Base-by-base conservation (phyloP, 1,140 invertebrate genomes). In the Camponotus floridanus region DNA sequence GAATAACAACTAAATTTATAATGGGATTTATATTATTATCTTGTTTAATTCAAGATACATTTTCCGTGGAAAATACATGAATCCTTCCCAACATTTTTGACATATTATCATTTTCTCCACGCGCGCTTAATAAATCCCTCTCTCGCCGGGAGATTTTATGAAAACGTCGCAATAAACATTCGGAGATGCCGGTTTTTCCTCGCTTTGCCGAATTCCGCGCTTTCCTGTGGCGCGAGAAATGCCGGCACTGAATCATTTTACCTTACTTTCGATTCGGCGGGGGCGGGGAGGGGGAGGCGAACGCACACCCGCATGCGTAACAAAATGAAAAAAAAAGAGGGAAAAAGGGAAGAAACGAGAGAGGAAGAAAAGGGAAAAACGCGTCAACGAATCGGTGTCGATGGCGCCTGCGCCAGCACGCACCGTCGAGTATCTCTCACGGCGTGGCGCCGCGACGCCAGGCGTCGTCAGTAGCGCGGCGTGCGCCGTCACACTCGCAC, bases 401-500 rank as follows among this genome's bases (percentile, higher is more conserved):
- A 76, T 85, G 74, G 93, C 93, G 94, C 93, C 79, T 93, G 93
- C 93, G 93, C 94, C 78, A 85, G 51, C 73, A 86, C 88, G 76
- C 86, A 64, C 76, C 89, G 74, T 80, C 90, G 85, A 65, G 64
- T 65, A 76, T 65, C 62, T 76, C 65, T 78, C 71, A 73, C 89
- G 90, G 73, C 90, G 87, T 92, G 89, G 91, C 90, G 88, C 62
- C 90, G 88, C 93, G 92, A 92, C 91, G 90, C 89, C 91, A 88
- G 92, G 91, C 93, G 91, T 92, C 93, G 91, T 92, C 93, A 95
- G 94, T 95, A 93, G 93, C 94, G 94, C 94, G 94, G 93, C 94
- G 94, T 94, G 94, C 94, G 94, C 93, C 94, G 92, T 93, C 90
- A 93, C 51, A 93, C 92, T 92, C 94, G 94, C 94, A 95, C 92